Evolutionary conservation across 2,888 invertebrate genomes (phyloP), one percentile per base, ranked within the genome.

Genomic region (Chrysina gloriosa): DNA sequence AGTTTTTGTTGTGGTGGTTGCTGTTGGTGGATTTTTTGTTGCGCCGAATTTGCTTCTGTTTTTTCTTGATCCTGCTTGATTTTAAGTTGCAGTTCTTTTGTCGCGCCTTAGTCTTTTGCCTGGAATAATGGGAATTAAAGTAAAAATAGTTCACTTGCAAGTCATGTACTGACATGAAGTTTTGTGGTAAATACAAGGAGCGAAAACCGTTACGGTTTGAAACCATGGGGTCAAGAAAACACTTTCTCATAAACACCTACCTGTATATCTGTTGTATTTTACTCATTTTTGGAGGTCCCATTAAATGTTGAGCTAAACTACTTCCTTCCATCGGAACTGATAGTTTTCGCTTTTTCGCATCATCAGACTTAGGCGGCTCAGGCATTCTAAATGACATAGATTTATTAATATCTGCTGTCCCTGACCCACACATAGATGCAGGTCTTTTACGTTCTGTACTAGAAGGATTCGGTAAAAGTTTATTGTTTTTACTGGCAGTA

Each of bases 401-500:
- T 74, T 80, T 78, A 70, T 72, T 75, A 19, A 70, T 58, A 67
- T 78, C 79, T 11, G 73, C 56, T 65, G 69, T 50, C 36, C 63
- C 72, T 39, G 83, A 81, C 74, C 71, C 74, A 65, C 65, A 69
- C 9, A 67, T 54, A 9, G 70, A 56, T 31, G 74, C 64, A 25
- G 78, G 73, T 69, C 81, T 76, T 77, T 83, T 84, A 47, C 82
- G 76, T 71, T 82, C 84, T 50, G 86, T 87, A 71, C 84, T 83
- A 23, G 82, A 75, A 27, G 86, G 85, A 67, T 81, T 77, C 48
- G 87, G 85, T 75, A 88, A 80, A 75, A 86, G 86, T 67, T 85
- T 86, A 81, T 92, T 92, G 74, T 88, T 89, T 74, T 86, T 86
- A 70, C 86, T 87, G 54, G 89, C 87, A 66, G 86, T 84, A 70